Conservation (phyloP, 2,797 vertebrate species). For the Margarornis squamiger region DNA sequence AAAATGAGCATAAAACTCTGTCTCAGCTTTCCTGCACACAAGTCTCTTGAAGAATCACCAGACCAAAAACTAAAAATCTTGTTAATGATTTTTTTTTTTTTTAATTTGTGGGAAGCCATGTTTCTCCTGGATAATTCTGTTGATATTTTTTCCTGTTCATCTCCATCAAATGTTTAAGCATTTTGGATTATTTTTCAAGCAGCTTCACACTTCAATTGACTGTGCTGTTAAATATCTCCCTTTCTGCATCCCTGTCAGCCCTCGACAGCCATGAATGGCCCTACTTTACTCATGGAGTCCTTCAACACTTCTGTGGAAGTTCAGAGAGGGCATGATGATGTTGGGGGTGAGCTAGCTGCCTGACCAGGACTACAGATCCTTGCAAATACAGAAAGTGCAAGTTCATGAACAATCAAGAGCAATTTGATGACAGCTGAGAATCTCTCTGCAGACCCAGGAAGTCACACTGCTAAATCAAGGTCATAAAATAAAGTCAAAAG, state of each 20-base stretch:
- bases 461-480: background rate
- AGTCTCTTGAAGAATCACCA: background rate
- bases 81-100: background rate
- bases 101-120: background rate
- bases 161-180: background rate
- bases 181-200: background rate
- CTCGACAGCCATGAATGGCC: fast-evolving
- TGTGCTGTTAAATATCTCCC: background rate
- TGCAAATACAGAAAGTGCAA: background rate
- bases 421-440: background rate
- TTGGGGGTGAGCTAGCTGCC: background rate
- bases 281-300: background rate
- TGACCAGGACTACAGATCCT: background rate
- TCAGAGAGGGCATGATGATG: background rate
- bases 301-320: background rate
- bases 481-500: background rate
- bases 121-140: background rate
- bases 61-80: background rate
- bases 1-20: background rate
- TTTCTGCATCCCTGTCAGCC: background rate
- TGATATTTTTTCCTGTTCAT: background rate
- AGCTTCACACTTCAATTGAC: background rate
- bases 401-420: background rate
- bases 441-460: background rate
- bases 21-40: background rate